phyloP scores from a whole-genome alignment of 2,797 vertebrate genomes.

The Aldrovandia affinis region DNA sequence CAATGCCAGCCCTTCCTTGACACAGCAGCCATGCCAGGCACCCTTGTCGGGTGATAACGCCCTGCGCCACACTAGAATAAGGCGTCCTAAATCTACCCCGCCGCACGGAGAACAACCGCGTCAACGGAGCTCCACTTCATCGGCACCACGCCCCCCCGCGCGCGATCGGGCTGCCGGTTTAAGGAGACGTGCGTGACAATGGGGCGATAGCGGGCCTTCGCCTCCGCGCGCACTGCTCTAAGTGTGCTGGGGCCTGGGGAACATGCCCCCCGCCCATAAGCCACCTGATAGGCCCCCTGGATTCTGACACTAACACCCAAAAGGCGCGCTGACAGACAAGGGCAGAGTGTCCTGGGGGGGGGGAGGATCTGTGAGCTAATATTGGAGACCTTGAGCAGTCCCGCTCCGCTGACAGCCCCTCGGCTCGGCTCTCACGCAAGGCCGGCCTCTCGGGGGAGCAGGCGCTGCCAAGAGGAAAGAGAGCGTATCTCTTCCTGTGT shows the following conservation, averaged over 20 bases:
- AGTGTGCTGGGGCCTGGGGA: background rate
- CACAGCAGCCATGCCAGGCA: background rate
- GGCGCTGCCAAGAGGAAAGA: slow-evolving; percentile 51
- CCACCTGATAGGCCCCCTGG: slow-evolving; percentile 26
- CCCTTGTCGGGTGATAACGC: background rate
- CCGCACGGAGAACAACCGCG: background rate
- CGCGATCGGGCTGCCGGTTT: background rate
- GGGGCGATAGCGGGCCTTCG: background rate
- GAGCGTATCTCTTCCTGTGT: slow-evolving; percentile 54
- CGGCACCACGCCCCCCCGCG: background rate
- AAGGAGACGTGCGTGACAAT: background rate
- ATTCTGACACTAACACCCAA: slow-evolving; percentile 30
- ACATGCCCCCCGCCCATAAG: background rate
- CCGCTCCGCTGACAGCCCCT: slow-evolving; percentile 38
- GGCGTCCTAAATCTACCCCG: background rate
- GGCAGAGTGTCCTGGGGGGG: slow-evolving; percentile 7
- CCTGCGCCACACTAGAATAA: background rate
- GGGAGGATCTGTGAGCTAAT: slow-evolving; percentile 9
- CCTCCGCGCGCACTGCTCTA: background rate
- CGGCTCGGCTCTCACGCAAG: slow-evolving; percentile 41
- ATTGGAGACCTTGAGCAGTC: slow-evolving; percentile 49
- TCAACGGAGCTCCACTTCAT: background rate
- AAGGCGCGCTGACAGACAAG: slow-evolving; percentile 31
- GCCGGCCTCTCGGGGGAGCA: slow-evolving; percentile 49
- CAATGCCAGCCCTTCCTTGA: background rate